Base-by-base conservation (phyloP, 2,113 vertebrate species). In the Chascanopsetta lugubris region DNA sequence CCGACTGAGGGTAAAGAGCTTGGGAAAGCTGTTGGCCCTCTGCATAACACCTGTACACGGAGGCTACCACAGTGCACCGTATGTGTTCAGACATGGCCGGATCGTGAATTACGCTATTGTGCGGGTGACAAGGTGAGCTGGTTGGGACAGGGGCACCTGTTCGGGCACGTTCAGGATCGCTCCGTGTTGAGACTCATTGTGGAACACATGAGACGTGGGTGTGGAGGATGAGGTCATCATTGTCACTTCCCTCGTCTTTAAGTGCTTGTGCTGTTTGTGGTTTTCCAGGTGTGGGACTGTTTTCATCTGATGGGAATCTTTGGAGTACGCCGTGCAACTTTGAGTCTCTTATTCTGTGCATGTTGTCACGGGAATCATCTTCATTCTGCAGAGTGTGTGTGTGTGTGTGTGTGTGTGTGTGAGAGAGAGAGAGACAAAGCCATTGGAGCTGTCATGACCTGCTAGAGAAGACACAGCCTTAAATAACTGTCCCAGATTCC, bases 401-500 rank as follows among this genome's bases (percentile, higher is more conserved):
- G 4, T 34, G 12, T 32, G 12, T 32, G 12, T 32, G 12, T 32
- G 3, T 34, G 4, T 12, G 0, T 5, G 15, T 48, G n/a, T 57
- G 29, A 29, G 2, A 4, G 15, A 34, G 24, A 24, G 48, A 32
- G 21, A 51, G 69, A 74, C 43, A 76, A 86, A 69, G n/a, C 64
- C 76, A 46, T 4, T 49, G 29, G 59, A 59, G 75, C 68, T 77
- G 75, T 77, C 72, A 67, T 83, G 85, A 83, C 85, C 82, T 61
- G 65, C 79, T 75, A 66, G 83, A 69, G 67, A 61, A 48, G 43
- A 78, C 36, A 21, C 32, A 20, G 57, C 88, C 55, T 57, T 82
- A 88, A 88, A 87, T 87, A 87, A 76, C 84, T 83, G 88, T 77
- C 85, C 87, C 80, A 88, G 76, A 84, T 88, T 84, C 54, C 59